Conservation (phyloP, 2,888 invertebrate genomes). For the Gymnosoma rotundatum region DNA sequence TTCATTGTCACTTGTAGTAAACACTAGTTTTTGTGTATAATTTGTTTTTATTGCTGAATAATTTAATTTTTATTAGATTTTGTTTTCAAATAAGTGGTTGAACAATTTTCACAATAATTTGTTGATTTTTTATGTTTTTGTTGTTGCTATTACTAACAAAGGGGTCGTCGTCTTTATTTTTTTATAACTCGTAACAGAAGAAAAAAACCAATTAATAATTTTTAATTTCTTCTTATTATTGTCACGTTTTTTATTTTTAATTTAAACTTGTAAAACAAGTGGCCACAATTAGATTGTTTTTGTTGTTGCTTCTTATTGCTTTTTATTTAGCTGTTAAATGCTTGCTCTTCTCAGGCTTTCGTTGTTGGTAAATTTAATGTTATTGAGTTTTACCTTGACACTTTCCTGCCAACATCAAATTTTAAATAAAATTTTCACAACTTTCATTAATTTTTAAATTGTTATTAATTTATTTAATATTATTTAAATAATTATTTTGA, state of each 20-base stretch:
- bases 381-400: constrained; percentile 61
- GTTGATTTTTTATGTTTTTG: constrained; percentile 19
- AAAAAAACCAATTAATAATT: neutral
- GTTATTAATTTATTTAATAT: neutral
- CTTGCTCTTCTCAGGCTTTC: constrained; percentile 23
- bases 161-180: constrained; percentile 49
- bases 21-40: too few relatives aligned
- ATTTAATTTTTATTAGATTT: constrained; percentile 8
- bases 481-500: neutral
- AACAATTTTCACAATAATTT: constrained; percentile 42
- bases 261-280: constrained; percentile 65
- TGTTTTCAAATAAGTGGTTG: constrained; percentile 52
- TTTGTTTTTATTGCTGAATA: neutral
- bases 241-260: constrained; percentile 44
- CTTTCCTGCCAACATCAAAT: constrained; percentile 29
- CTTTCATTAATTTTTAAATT: neutral
- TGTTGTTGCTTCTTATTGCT: constrained; percentile 43
- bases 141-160: constrained; percentile 29
- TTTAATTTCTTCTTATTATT: constrained; percentile 33
- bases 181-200: constrained; percentile 14
- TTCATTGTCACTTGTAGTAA: neutral
- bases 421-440: constrained; percentile 10
- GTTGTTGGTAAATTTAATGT: constrained; percentile 30
- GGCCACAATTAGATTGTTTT: constrained; percentile 39
- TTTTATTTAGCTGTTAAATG: constrained; percentile 50